Conservation (phyloP, 1,140 invertebrate genomes). For the Zaprionus gabonicus region DNA sequence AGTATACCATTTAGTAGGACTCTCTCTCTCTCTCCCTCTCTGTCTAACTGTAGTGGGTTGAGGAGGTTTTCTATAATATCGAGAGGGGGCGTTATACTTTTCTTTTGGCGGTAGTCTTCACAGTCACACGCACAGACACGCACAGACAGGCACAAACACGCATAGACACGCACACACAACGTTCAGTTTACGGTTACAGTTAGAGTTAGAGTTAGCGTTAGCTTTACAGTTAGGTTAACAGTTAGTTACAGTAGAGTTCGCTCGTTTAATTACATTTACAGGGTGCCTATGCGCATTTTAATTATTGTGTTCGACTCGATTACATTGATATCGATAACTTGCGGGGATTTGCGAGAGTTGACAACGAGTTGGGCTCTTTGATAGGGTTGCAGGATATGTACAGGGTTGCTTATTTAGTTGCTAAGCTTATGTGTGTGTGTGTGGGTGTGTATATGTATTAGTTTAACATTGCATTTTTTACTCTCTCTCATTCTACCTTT, state of each 20-base stretch:
- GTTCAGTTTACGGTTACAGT: constrained; percentile 15
- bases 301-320: background rate
- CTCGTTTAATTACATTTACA: constrained; percentile 2
- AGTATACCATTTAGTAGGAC: constrained; percentile 3
- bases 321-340: constrained; percentile 1
- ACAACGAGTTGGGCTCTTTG: background rate
- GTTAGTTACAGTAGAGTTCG: constrained; percentile 19
- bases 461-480: constrained; percentile 24
- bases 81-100: constrained; percentile 4
- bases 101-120: constrained; percentile 23
- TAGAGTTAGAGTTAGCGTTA: constrained; percentile 36
- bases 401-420: constrained; percentile 7
- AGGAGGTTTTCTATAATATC: constrained; percentile 7
- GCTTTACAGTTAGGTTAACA: constrained; percentile 17
- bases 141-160: constrained; percentile 15
- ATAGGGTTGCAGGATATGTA: background rate
- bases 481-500: constrained; percentile 27
- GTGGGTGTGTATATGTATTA: background rate
- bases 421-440: constrained; percentile 16
- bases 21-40: background rate
- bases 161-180: constrained; percentile 18
- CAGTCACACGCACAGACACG: constrained; percentile 23
- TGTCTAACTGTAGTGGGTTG: background rate
- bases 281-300: constrained; percentile 5
- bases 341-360: constrained; percentile 5